A percentile compares a stretch with the other conserved stretches of the same genome.
phyloP scores from a whole-genome alignment of 2,797 vertebrate species.

The Diplodus puntazzo region DNA sequence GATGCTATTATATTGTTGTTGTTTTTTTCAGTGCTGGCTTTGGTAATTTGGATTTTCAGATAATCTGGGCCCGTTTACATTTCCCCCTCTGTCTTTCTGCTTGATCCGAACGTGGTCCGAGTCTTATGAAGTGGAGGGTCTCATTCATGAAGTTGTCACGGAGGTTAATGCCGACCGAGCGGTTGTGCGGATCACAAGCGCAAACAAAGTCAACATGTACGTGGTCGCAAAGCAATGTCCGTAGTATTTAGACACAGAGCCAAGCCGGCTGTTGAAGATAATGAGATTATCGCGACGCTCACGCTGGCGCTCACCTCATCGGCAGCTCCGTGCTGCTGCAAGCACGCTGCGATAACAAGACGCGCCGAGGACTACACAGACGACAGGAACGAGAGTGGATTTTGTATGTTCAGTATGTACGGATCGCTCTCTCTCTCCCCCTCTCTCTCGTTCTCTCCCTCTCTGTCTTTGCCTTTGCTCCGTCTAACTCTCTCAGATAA shows the following conservation, averaged over 20 bases:
- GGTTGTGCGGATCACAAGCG: background rate
- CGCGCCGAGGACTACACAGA: conserved; percentile 47
- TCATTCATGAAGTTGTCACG: conserved; percentile 52
- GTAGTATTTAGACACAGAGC: conserved; percentile 9
- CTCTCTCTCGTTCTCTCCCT: conserved; percentile 18
- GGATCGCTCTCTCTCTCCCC: conserved; percentile 30
- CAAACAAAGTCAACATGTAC: conserved; percentile 11
- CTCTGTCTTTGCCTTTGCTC: conserved; percentile 32
- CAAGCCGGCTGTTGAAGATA: conserved; percentile 55
- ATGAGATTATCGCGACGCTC: conserved; percentile 52
- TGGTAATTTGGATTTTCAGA: background rate
- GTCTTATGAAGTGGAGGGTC: conserved; percentile 14
- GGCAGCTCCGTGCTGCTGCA: conserved; percentile 24
- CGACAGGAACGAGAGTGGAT: conserved; percentile 38
- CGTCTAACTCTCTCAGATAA: conserved; percentile 65
- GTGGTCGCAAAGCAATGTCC: conserved; percentile 24
- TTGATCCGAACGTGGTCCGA: conserved; percentile 8
- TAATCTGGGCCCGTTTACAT: background rate
- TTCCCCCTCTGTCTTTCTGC: background rate
- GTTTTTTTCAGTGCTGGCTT: background rate
- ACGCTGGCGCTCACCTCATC: conserved; percentile 47
- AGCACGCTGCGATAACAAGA: conserved; percentile 46
- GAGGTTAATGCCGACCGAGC: conserved; percentile 29
- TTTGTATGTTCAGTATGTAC: conserved; percentile 45
- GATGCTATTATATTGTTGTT: background rate